Conservation (phyloP, 2,113 vertebrate species). For the Indicator maculatus region DNA sequence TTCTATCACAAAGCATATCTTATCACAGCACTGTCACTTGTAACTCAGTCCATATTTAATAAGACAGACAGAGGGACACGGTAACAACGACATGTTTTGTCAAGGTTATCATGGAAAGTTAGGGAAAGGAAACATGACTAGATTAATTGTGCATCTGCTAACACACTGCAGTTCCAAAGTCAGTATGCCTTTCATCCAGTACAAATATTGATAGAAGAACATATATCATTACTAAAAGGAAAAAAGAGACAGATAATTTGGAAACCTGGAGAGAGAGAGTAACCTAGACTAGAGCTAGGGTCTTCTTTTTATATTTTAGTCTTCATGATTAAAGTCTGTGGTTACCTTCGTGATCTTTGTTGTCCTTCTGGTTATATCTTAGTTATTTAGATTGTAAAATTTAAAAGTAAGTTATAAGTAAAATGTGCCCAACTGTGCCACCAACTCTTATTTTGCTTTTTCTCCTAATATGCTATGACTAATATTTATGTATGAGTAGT, state of each 20-base stretch:
- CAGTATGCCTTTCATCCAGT: background rate
- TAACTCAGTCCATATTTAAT: slow-evolving; percentile 16
- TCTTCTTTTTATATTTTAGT: background rate
- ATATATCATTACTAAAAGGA: background rate
- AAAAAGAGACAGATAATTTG: background rate
- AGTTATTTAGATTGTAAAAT: background rate
- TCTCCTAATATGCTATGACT: background rate
- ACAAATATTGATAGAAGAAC: background rate
- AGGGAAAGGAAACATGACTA: background rate
- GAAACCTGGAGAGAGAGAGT: background rate
- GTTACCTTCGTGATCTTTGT: background rate
- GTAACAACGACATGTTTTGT: background rate
- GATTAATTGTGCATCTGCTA: background rate
- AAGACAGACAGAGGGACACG: slow-evolving; percentile 9
- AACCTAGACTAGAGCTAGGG: background rate
- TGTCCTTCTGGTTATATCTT: background rate
- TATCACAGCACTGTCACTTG: slow-evolving; percentile 17
- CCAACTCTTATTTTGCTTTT: background rate
- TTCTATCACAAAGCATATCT: slow-evolving; percentile 34
- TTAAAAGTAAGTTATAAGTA: background rate
- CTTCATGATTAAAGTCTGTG: background rate
- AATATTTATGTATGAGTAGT: background rate
- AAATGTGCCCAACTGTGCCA: background rate
- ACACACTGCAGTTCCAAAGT: background rate
- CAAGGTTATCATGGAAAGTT: slow-evolving; percentile 25